A percentile compares a stretch with the other conserved stretches of the same genome.
phyloP scores from a whole-genome alignment of 2,888 invertebrate species.

The Zonitis immaculata region DNA sequence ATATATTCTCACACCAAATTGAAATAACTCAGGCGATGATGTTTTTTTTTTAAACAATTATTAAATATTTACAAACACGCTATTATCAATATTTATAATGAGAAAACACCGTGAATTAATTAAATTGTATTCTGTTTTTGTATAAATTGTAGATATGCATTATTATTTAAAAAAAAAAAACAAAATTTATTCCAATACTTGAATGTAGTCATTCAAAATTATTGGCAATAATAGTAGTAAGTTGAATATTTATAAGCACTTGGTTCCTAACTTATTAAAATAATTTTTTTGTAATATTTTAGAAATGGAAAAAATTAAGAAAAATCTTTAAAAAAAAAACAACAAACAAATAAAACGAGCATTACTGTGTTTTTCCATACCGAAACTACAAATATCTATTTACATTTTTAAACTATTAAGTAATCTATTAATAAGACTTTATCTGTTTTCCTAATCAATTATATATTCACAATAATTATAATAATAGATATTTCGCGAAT shows the following conservation, averaged over 20 bases:
- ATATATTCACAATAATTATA: too few relatives aligned
- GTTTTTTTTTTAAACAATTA: not conserved
- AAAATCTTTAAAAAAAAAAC: not conserved
- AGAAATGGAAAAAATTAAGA: conserved; percentile 26
- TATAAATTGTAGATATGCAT: conserved; percentile 45
- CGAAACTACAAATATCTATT: conserved; percentile 41
- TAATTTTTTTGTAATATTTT: conserved; percentile 42
- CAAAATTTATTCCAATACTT: conserved; percentile 43
- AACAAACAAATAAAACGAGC: too few relatives aligned
- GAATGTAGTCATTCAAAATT: conserved; percentile 36
- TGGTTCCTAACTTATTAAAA: conserved; percentile 49
- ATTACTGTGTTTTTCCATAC: conserved; percentile 35
- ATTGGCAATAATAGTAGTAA: conserved; percentile 43
- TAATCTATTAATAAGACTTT: conserved; percentile 30
- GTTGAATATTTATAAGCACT: conserved; percentile 47
- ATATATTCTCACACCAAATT: conserved; percentile 8
- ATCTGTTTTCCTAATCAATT: conserved; percentile 12
- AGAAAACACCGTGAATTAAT: conserved; percentile 15
- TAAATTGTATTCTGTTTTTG: conserved; percentile 33
- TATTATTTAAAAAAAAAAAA: too few relatives aligned
- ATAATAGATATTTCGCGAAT: conserved; percentile 14
- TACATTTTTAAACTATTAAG: conserved; percentile 37
- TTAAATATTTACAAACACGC: conserved; percentile 14
- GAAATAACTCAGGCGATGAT: not conserved
- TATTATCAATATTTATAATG: conserved; percentile 15